A percentile compares a stretch with the other conserved stretches of the same genome.
Conservation (phyloP, 1,140 invertebrate species). For the Zaprionus taronus region DNA sequence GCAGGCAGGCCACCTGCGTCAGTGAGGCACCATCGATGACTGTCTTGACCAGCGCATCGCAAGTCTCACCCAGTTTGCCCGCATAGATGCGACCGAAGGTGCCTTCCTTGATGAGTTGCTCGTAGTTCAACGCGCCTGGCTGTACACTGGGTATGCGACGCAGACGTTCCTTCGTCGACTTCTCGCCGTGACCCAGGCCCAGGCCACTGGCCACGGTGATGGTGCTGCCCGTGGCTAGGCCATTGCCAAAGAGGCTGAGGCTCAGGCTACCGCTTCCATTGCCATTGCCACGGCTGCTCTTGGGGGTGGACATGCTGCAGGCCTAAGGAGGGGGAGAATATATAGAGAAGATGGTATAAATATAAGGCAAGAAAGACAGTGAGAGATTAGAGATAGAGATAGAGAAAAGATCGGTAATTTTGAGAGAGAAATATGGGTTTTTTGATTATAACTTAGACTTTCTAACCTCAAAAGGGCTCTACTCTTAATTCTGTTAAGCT, state of each 20-base stretch:
- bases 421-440: too few species aligned
- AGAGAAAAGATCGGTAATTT: neutral
- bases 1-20: slow-evolving; percentile 92
- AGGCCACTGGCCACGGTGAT: slow-evolving; percentile 69
- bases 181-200: slow-evolving; percentile 52
- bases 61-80: slow-evolving; percentile 89
- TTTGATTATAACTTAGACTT: too few species aligned
- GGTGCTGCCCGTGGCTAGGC: slow-evolving; percentile 68
- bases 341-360: too few species aligned
- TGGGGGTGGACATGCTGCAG: slow-evolving; percentile 82
- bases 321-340: slow-evolving; percentile 78
- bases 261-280: slow-evolving; percentile 80
- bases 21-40: slow-evolving; percentile 92
- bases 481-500: too few species aligned
- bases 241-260: slow-evolving; percentile 68
- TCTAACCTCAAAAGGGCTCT: too few species aligned
- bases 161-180: slow-evolving; percentile 87
- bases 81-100: slow-evolving; percentile 93
- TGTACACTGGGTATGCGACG: slow-evolving; percentile 87
- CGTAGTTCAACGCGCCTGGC: slow-evolving; percentile 87
- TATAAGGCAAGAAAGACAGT: neutral
- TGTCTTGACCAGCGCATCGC: slow-evolving; percentile 94
- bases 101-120: slow-evolving; percentile 90
- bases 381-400: neutral
- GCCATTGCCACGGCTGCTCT: slow-evolving; percentile 84